Base-by-base conservation (phyloP, 2,797 vertebrate species). In the Lacerta bilineata region DNA sequence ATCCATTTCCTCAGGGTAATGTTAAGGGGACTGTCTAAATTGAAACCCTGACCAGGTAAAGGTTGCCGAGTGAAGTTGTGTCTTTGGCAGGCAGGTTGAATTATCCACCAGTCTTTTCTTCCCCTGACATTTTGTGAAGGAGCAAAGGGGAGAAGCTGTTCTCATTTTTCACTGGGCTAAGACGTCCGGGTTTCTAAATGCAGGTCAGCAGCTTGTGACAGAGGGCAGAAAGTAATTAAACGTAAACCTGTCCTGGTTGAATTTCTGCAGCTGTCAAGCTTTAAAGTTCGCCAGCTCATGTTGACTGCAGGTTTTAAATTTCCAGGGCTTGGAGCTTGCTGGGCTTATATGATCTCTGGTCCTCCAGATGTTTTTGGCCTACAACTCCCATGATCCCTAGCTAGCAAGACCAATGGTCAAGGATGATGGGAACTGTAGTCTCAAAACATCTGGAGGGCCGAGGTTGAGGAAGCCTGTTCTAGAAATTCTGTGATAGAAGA, bases 201-300 rank as follows among this genome's bases (percentile, higher is more conserved):
- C 78, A 80, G 77, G 85, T 59, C 43, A 80, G 50, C 66, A n/a
- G 64, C 80, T 66, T 76, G 4, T 6, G 59, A 75, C 74, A 64
- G 46, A 61, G 61, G 59, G 59, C 18, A 8, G 80, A 3, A 83
- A 76, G 80, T 88, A 88, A 77, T 77, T 68, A 88, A 77, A 77
- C 23, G 3, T 77, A 46, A 78, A 77, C 61, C 74, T 83, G 39
- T 76, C 71, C 36, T 29, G 59, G 15, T 68, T 76, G 72, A 83
- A 8, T 83, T 33, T 64, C 39, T 5, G 13, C 20, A 2, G n/a
- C 59, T 50, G 59, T 64, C 29, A 76, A 25, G 8, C 41, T 39
- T 20, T 43, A 85, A 55, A 17, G 29, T 55, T 74, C 11, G 15
- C 3, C 20, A 39, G 4, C 39, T 25, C 18, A 27, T 23, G 10